phyloP scores from a whole-genome alignment of 2,888 invertebrate genomes.

The Drosophila formosana region DNA sequence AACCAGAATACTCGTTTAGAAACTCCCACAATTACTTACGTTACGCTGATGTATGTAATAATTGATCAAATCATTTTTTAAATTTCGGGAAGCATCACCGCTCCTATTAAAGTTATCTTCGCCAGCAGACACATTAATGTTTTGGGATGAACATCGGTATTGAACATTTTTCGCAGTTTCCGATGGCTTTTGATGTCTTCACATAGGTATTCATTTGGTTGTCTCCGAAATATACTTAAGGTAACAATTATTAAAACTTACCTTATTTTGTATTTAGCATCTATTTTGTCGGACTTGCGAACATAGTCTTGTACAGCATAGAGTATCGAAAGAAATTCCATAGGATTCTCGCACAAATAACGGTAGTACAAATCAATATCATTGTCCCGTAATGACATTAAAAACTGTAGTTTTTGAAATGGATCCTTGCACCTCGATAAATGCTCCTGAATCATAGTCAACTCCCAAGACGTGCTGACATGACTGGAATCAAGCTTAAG shows the following conservation, averaged over 20 bases:
- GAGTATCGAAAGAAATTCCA: conserved; percentile 13
- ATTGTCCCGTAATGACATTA: not conserved
- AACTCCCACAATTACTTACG: conserved; percentile 6
- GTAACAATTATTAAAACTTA: not conserved
- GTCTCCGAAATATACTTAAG: not conserved
- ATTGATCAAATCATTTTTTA: not conserved
- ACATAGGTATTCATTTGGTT: not conserved
- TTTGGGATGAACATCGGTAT: not conserved
- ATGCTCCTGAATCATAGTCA: not conserved
- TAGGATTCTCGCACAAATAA: conserved; percentile 21
- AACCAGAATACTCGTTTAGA: too few species aligned
- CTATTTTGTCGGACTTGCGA: not conserved
- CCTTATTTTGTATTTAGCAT: not conserved
- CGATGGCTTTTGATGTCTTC: not conserved
- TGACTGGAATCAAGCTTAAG: not conserved
- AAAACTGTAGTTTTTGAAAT: conserved; percentile 13
- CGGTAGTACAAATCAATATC: conserved; percentile 19
- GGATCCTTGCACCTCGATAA: not conserved
- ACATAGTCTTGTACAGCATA: not conserved
- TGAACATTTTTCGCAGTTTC: not conserved
- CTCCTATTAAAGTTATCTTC: not conserved
- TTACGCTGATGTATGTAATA: not conserved
- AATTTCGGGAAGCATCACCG: not conserved
- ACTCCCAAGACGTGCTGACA: not conserved
- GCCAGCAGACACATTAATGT: not conserved